A percentile compares a stretch with the other conserved stretches of the same genome.
phyloP scores from a whole-genome alignment of 2,888 invertebrate genomes.

The Cordilura impudica region DNA sequence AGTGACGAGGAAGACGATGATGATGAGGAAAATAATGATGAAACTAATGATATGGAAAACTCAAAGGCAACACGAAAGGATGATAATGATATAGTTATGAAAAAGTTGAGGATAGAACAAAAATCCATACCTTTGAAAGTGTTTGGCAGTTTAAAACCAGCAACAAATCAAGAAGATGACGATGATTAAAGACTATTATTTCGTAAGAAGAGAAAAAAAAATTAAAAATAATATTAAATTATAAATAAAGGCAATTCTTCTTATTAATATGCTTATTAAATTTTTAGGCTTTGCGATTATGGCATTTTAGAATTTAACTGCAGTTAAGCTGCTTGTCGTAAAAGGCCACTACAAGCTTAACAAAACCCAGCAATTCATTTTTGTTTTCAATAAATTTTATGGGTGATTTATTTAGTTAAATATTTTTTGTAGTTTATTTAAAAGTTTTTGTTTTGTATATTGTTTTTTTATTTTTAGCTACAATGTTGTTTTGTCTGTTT shows the following conservation, averaged over 20 bases:
- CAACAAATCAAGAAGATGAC: slow-evolving; percentile 70
- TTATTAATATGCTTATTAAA: background rate
- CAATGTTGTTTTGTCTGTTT: slow-evolving; percentile 36
- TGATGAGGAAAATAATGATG: slow-evolving; percentile 84
- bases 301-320: background rate
- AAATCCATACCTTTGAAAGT: slow-evolving; percentile 93
- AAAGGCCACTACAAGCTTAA: background rate
- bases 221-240: background rate
- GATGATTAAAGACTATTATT: slow-evolving; percentile 58
- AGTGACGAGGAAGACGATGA: slow-evolving; percentile 83
- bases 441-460: slow-evolving; percentile 16
- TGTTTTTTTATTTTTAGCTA: slow-evolving; percentile 33
- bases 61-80: slow-evolving; percentile 80
- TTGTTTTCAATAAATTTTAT: slow-evolving; percentile 41
- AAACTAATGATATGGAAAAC: slow-evolving; percentile 79
- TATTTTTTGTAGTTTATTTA: slow-evolving; percentile 16
- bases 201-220: background rate
- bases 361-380: slow-evolving; percentile 21
- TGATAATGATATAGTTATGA: slow-evolving; percentile 80
- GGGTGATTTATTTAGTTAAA: background rate
- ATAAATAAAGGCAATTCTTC: background rate
- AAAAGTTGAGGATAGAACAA: slow-evolving; percentile 87
- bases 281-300: background rate
- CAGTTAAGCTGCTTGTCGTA: background rate
- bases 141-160: slow-evolving; percentile 87